Conservation (phyloP, 2,888 invertebrate genomes). For the Cantharis rustica region DNA sequence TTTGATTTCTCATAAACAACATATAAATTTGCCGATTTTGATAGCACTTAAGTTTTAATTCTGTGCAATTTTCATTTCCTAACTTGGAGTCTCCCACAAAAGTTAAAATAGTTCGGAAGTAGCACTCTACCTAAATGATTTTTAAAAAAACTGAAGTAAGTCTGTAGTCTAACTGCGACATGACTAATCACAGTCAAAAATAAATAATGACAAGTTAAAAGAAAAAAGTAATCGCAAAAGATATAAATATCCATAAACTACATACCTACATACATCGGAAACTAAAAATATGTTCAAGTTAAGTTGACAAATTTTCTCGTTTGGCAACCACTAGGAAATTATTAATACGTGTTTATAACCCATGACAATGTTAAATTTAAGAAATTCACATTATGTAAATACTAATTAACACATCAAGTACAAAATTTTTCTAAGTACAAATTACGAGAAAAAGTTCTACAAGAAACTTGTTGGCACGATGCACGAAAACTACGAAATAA, state of each 20-base stretch:
- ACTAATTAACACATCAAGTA: conserved; percentile 20
- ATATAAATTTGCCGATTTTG: no score
- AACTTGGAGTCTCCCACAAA: no score
- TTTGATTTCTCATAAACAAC: no score
- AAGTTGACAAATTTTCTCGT: conserved; percentile 7
- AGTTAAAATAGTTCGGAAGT: no score
- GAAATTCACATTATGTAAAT: background rate
- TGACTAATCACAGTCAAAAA: background rate
- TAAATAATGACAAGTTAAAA: background rate
- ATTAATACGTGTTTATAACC: conserved; percentile 12
- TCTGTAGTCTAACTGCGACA: background rate
- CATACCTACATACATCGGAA: background rate
- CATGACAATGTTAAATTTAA: background rate
- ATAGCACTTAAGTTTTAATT: no score
- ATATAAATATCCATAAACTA: background rate
- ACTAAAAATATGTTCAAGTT: background rate
- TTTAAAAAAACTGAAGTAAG: background rate
- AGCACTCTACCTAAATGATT: no score
- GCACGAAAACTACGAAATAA: conserved; percentile 26
- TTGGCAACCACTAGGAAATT: background rate
- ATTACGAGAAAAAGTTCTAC: conserved; percentile 20
- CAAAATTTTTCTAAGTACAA: conserved; percentile 16
- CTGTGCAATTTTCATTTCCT: no score
- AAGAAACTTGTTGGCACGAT: conserved; percentile 17
- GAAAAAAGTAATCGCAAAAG: background rate